Base-by-base conservation (phyloP, 1,140 invertebrate genomes). In the Sarcophaga bullata region DNA sequence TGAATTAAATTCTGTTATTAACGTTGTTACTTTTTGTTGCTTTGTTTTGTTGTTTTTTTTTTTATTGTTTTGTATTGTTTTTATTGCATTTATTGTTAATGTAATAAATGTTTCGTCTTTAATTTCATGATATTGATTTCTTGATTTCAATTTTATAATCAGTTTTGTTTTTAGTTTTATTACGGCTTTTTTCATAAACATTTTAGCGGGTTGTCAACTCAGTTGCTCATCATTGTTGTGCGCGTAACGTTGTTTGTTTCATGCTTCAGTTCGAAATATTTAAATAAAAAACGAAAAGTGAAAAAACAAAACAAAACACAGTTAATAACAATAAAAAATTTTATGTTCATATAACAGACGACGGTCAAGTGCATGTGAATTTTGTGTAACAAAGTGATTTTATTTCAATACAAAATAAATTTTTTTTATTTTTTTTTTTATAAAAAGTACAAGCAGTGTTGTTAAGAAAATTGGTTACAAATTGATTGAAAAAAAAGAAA, bases 321-420 rank as follows among this genome's bases (percentile, higher is more conserved):
- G n/a, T 58, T 58, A 58, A 58, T 58, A 58, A 58, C 15, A 58
- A 37, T 2, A 37, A 37, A 37, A 37, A 37, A 68, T 37, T 37
- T 25, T 19, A 68, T 19, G 62, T 7, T 68, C 17, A 68, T 68
- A 68, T 68, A 68, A 68, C 19, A 7, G n/a, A 68, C 62, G 50
- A 78, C 75, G 75, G 75, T 78, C 75, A 78, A 78, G 75, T 78
- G 75, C 75, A 78, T 68, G 62, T 68, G 62, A 68, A 19, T 68
- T 68, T 68, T 68, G 19, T 68, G 19, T 68, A 10, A 13, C 13
- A 25, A 19, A 19, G 6, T 19, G 25, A 37, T 37, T 37, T 37
- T 37, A 37, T 37, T 37, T 37, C 1, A 37, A 37, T 37, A 37
- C 25, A 37, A 37, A 37, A 37, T 37, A 2, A 37, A 2, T 37